Evolutionary conservation across 2,113 vertebrate genomes (phyloP), one percentile per base, ranked within the genome.

Genomic region (Oxyruncus cristatus): DNA sequence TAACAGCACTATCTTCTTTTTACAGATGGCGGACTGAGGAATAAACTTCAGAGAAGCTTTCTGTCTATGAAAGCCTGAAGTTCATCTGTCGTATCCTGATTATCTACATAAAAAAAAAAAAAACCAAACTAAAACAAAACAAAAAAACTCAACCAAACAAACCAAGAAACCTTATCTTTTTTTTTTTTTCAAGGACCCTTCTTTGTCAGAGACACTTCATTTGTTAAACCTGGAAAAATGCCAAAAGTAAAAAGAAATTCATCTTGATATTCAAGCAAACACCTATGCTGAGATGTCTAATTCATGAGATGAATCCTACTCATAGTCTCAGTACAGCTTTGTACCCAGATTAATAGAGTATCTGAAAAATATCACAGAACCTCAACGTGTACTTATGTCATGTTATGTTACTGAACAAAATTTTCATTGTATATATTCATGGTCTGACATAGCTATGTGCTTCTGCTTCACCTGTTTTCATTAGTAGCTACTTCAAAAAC

Each of bases 361-460:
- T 73, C 23, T 65, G 33, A 86, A 76, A 94, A 76, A 9, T 3
- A 22, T 27, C 14, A 49, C 11, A 62, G 37, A 87, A 74, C 19
- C 12, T 70, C 9, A 44, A 19, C 0, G 0, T 19, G 5, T 65
- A 24, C 5, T 76, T 8, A 20, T 26, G 24, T 21, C 8, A 12
- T 19, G 7, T 11, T 58, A 7, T 12, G 14, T 46, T 55, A 46
- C 17, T 23, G 16, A 56, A 56, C 0, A 53, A 66, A 59, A 24
- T 30, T 21, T 14, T 41, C 27, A 53, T n/a, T 56, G 5, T 17
- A 41, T 56, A 32, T 66, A 47, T 24, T 56, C 11, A 20, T 46
- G 5, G 6, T 46, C 78, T 77, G 7, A 37, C 4, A 49, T 19
- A 44, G 13, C 39, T n/a, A n/a, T 13, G 1, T 77, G 3, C 17